A percentile compares a stretch with the other conserved stretches of the same genome.
Evolutionary conservation across 2,888 invertebrate species (phyloP).

Genomic region (Cybosia mesomella): DNA sequence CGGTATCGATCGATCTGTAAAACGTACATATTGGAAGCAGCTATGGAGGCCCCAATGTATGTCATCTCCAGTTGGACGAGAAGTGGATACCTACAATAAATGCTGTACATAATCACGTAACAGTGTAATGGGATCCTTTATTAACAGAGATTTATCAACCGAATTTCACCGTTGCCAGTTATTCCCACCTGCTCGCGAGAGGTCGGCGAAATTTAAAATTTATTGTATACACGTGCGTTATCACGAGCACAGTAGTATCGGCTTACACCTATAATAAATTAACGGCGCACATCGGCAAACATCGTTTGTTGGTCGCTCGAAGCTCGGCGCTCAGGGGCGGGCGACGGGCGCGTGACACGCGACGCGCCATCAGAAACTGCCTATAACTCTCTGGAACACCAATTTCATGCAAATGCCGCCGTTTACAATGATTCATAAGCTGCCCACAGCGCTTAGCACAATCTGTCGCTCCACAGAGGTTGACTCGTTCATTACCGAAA

Average conservation of each 20-base stretch:
- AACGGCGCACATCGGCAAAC: conserved; percentile 9
- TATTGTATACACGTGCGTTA: conserved; percentile 6
- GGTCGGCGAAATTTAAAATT: background rate
- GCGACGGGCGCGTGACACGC: background rate
- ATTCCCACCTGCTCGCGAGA: background rate
- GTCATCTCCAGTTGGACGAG: background rate
- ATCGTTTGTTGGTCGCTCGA: conserved; percentile 2
- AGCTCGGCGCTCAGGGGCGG: background rate
- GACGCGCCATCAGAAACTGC: conserved; percentile 21
- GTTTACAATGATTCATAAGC: conserved; percentile 40
- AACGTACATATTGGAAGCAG: no score
- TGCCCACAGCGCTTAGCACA: conserved; percentile 33
- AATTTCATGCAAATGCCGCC: conserved; percentile 61
- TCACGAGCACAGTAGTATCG: background rate
- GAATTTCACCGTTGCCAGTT: no score
- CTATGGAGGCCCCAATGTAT: background rate
- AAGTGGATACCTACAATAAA: no score
- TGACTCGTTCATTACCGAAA: conserved; percentile 17
- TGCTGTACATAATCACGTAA: background rate
- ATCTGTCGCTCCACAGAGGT: conserved; percentile 34
- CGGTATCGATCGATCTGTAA: no score
- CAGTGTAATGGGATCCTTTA: background rate
- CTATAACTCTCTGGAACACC: conserved; percentile 61
- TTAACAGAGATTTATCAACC: background rate
- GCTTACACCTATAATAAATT: conserved; percentile 11